Conservation (phyloP, 2,797 vertebrate species). For the Cygnus olor region DNA sequence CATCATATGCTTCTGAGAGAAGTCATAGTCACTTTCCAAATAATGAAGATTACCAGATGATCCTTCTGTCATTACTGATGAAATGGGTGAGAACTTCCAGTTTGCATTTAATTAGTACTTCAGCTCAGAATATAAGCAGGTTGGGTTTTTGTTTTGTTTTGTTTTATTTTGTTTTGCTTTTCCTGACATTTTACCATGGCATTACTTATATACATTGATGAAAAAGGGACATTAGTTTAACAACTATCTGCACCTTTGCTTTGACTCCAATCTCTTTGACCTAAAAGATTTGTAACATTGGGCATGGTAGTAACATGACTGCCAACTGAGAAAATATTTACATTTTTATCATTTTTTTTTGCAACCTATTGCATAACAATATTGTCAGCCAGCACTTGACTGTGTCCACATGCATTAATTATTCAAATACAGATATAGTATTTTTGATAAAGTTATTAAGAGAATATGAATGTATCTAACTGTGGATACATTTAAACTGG, state of each 20-base stretch:
- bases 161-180: neutral
- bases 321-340: neutral
- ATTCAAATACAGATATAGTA: neutral
- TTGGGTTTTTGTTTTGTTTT: too few relatives aligned
- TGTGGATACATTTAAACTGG: neutral
- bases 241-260: neutral
- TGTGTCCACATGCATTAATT: neutral
- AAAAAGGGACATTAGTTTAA: neutral
- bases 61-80: neutral
- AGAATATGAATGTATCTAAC: neutral
- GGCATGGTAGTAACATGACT: neutral
- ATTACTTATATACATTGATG: neutral
- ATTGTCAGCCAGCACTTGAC: neutral
- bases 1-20: neutral
- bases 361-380: neutral
- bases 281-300: neutral
- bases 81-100: neutral
- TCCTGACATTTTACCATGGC: rapidly evolving
- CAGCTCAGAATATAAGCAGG: neutral
- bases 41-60: neutral
- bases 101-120: neutral
- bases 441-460: neutral
- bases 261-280: neutral
- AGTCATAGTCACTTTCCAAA: neutral
- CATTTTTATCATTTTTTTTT: neutral